phyloP scores from a whole-genome alignment of 2,888 invertebrate species.

The Drosophila anomelani region DNA sequence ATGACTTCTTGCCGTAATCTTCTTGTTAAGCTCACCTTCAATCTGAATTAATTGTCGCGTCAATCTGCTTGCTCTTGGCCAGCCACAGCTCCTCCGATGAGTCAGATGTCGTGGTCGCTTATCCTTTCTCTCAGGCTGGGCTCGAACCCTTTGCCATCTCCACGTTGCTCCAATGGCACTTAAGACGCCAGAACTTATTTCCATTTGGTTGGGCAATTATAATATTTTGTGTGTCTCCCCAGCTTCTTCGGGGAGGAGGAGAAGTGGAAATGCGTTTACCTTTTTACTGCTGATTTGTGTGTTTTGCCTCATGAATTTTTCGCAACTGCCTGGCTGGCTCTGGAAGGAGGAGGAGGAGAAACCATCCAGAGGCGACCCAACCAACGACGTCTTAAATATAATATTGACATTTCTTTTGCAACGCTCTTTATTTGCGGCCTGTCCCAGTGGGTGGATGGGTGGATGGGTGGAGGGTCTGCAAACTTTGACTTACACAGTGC shows the following conservation, averaged over 20 bases:
- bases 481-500: slow-evolving; percentile 76
- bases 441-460: slow-evolving; percentile 3
- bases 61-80: slow-evolving; percentile 14
- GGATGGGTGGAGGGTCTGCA: slow-evolving; percentile 30
- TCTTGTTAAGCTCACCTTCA: not conserved
- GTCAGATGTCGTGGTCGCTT: slow-evolving; percentile 16
- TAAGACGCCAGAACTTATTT: slow-evolving; percentile 77
- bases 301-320: slow-evolving; percentile 69
- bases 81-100: slow-evolving; percentile 12
- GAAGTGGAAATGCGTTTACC: slow-evolving; percentile 61
- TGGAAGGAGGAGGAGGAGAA: slow-evolving; percentile 23
- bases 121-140: not conserved
- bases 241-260: slow-evolving; percentile 5
- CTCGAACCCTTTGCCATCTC: slow-evolving; percentile 47
- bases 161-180: slow-evolving; percentile 66
- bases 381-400: slow-evolving; percentile 70
- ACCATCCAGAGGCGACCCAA: slow-evolving; percentile 12
- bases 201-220: slow-evolving; percentile 80
- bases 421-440: slow-evolving; percentile 45
- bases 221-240: slow-evolving; percentile 71
- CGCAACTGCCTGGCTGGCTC: slow-evolving; percentile 52
- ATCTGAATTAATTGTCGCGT: slow-evolving; percentile 2
- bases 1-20: not conserved
- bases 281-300: slow-evolving; percentile 71
- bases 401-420: slow-evolving; percentile 75